Percentiles rank a stretch among this genome's conserved stretches.
phyloP scores from a whole-genome alignment of 2,113 vertebrate species.

The Heterocephalus glaber region DNA sequence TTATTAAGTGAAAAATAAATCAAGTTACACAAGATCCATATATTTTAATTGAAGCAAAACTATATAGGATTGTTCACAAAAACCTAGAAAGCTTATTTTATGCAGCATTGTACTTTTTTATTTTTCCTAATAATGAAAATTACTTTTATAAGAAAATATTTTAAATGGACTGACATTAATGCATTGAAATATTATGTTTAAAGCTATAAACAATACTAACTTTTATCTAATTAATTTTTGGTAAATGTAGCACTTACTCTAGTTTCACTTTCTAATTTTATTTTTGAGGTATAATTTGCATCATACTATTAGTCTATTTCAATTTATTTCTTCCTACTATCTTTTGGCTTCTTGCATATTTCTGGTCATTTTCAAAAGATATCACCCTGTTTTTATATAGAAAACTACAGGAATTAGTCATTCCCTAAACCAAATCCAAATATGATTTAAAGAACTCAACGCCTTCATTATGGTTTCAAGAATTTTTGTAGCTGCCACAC shows the following conservation, averaged over 20 bases:
- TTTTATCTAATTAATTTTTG: slow-evolving; percentile 2
- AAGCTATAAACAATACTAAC: not conserved
- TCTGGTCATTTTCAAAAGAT: not conserved
- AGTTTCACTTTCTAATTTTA: slow-evolving; percentile 38
- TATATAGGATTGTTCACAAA: not conserved
- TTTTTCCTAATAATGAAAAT: not conserved
- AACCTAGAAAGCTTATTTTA: not conserved
- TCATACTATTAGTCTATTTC: not conserved
- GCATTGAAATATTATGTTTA: not conserved
- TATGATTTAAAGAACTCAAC: not conserved
- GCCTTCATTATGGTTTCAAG: not conserved
- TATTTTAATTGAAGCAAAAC: not conserved
- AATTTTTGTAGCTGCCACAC: not conserved
- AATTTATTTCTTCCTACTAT: not conserved
- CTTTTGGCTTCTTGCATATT: not conserved
- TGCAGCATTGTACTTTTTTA: not conserved
- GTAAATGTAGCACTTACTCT: not conserved
- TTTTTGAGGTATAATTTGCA: not conserved
- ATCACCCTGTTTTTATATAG: not conserved
- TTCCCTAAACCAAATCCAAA: not conserved
- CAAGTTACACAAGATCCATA: not conserved
- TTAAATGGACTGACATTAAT: not conserved
- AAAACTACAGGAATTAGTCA: not conserved
- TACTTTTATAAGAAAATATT: slow-evolving; percentile 5
- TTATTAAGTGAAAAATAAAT: not conserved